Evolutionary conservation across 2,797 vertebrate genomes (phyloP).

Genomic region (Pachyuromys duprasi): DNA sequence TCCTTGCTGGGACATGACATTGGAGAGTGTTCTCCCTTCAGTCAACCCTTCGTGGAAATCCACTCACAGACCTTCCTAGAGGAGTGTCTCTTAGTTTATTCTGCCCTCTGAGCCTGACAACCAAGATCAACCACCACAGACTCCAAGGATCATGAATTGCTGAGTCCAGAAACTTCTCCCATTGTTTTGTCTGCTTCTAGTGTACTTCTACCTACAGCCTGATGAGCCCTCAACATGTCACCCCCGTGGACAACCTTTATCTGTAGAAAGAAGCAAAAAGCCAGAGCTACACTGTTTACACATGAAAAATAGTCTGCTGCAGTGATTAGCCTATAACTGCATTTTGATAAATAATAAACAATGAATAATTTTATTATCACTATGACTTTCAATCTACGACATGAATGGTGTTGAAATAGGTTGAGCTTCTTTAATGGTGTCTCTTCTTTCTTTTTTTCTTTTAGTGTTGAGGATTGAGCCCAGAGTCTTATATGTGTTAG

Average conservation of each 20-base stretch:
- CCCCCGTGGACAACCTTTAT: neutral
- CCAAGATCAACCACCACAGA: neutral
- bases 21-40: neutral
- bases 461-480: no score
- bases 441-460: no score
- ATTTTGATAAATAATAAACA: slow-evolving; percentile 28
- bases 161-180: neutral
- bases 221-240: neutral
- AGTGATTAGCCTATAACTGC: neutral
- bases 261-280: neutral
- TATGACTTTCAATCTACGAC: neutral
- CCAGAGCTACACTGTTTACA: neutral
- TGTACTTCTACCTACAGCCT: neutral
- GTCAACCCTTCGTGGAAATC: neutral
- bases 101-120: neutral
- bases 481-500: neutral
- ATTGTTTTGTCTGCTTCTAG: neutral
- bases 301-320: neutral
- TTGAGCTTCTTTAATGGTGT: neutral
- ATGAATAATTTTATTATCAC: neutral
- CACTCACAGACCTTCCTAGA: neutral
- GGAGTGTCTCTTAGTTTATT: neutral
- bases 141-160: neutral
- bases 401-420: neutral
- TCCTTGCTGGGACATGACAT: neutral